Evolutionary conservation across 2,888 invertebrate genomes (phyloP).

Genomic region (Panopea generosa): DNA sequence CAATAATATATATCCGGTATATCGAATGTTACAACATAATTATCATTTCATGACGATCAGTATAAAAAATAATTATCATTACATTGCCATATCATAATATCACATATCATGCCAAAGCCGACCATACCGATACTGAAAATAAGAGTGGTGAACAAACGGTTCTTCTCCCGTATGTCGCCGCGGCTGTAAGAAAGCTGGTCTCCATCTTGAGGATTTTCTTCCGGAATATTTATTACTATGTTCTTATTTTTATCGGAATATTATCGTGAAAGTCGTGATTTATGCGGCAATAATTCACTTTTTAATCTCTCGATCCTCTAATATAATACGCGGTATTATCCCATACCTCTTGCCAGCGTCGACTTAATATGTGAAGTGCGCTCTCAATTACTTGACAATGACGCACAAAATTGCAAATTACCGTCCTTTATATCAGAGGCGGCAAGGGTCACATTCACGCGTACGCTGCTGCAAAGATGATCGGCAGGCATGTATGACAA

Average conservation of each 20-base stretch:
- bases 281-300: constrained; percentile 1
- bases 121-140: no score
- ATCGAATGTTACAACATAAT: no score
- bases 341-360: constrained; percentile 7
- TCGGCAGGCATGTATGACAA: not conserved
- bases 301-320: constrained; percentile 14
- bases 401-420: constrained; percentile 15
- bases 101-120: no score
- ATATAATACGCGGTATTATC: constrained; percentile 21
- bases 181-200: no score
- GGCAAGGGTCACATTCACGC: constrained; percentile 10
- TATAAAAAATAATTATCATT: no score
- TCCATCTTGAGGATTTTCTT: no score
- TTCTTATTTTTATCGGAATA: constrained; percentile 2
- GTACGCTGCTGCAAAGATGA: not conserved
- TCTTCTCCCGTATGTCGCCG: no score
- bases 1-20: no score
- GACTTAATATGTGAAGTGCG: constrained; percentile 11
- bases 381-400: constrained; percentile 7
- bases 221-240: not conserved
- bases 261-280: constrained; percentile 1
- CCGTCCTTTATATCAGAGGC: not conserved
- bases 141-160: no score
- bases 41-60: no score
- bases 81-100: no score